A percentile compares a stretch with the other conserved stretches of the same genome.
These are phyloP conservation scores for Ornithorhynchus anatinus DNA, from an alignment of 2,113 vertebrate genomes.

Conservation along the genomic window DNA sequence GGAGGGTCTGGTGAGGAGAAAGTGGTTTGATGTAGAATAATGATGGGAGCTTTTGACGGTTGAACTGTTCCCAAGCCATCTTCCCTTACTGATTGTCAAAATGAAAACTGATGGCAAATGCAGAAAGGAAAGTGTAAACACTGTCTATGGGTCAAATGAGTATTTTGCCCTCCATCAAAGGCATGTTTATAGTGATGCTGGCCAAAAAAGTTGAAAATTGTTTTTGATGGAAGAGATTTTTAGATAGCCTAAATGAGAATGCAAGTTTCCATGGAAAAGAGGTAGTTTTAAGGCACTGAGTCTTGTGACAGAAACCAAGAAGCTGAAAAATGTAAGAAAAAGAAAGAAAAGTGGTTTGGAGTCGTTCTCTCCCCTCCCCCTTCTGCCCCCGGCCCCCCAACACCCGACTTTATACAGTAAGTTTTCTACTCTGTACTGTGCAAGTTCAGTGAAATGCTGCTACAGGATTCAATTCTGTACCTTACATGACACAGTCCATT, in stretches of 20 bases:
- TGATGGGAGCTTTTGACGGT: background rate
- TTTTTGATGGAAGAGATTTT: background rate
- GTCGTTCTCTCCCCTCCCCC: background rate
- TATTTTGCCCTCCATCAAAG: background rate
- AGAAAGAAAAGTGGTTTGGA: background rate
- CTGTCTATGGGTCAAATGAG: slow-evolving; percentile 13
- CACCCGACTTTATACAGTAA: background rate
- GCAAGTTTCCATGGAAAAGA: background rate
- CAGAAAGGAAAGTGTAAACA: background rate
- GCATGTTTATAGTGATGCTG: background rate
- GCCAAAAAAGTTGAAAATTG: background rate
- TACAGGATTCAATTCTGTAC: background rate
- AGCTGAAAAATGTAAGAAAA: background rate
- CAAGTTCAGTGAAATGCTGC: background rate
- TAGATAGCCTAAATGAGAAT: background rate
- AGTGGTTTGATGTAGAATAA: slow-evolving; percentile 17
- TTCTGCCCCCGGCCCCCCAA: background rate
- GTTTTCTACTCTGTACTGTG: background rate
- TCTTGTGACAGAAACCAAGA: background rate
- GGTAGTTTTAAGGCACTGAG: background rate
- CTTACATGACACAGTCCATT: slow-evolving; percentile 8
- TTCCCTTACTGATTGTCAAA: slow-evolving; percentile 24
- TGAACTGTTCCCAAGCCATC: background rate
- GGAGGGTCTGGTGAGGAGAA: slow-evolving; percentile 23
- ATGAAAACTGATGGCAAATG: slow-evolving; percentile 2